Conservation (phyloP, 2,113 vertebrate genomes). For the Equus przewalskii region DNA sequence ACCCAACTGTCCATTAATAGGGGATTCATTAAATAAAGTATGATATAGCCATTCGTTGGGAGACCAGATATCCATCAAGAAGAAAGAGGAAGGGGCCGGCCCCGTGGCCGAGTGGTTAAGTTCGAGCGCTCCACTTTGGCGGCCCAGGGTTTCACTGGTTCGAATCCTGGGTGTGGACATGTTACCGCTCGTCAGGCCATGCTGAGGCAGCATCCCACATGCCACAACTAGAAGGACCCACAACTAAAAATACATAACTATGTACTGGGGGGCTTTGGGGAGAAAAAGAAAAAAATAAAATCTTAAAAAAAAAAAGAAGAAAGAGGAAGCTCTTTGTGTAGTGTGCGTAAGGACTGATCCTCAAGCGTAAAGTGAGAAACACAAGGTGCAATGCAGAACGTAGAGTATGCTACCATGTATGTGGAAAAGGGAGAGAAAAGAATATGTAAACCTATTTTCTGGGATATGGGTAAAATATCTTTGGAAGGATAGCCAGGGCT, state of each 20-base stretch:
- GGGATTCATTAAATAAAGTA: constrained; percentile 36
- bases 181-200: too few species aligned
- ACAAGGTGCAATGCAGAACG: not conserved
- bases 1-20: constrained; percentile 10
- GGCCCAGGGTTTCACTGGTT: too few species aligned
- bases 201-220: too few species aligned
- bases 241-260: too few species aligned
- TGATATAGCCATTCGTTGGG: not conserved
- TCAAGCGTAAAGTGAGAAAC: not conserved
- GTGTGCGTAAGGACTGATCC: not conserved
- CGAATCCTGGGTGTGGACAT: too few species aligned
- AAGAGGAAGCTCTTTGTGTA: not conserved
- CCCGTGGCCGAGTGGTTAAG: too few species aligned
- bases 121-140: too few species aligned
- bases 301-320: not conserved
- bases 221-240: too few species aligned
- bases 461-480: not conserved
- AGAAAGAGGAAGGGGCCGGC: not conserved
- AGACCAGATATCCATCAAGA: constrained; percentile 7
- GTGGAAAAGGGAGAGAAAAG: not conserved
- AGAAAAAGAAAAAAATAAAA: too few species aligned
- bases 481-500: not conserved
- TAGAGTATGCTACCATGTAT: not conserved
- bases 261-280: too few species aligned
- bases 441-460: not conserved